A percentile compares a stretch with the other conserved stretches of the same genome.
phyloP scores from a whole-genome alignment of 2,113 vertebrate species.

The Nothobranchius kuhntae region DNA sequence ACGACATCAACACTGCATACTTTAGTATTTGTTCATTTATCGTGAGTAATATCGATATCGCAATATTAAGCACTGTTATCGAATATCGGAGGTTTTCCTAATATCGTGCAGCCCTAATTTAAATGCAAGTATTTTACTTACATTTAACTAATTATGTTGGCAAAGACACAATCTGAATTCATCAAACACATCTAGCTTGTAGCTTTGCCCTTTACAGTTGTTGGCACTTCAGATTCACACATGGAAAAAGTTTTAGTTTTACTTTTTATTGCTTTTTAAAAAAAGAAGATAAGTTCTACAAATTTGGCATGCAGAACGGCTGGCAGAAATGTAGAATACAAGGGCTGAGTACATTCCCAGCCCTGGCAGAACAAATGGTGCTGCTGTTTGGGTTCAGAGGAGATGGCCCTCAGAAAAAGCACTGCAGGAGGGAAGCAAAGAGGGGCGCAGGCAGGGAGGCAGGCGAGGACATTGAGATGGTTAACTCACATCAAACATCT shows the following conservation, averaged over 20 bases:
- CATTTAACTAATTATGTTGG: too few species aligned
- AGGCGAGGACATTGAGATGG: conserved; percentile 63
- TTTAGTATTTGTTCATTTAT: too few species aligned
- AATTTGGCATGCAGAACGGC: conserved; percentile 64
- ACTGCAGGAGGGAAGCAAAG: conserved; percentile 47
- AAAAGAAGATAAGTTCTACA: conserved; percentile 53
- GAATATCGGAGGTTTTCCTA: too few species aligned
- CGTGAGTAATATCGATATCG: too few species aligned
- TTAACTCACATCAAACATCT: conserved; percentile 57
- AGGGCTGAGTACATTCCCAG: conserved; percentile 69
- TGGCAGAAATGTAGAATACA: conserved; percentile 61
- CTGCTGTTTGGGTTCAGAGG: conserved; percentile 75
- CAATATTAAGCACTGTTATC: too few species aligned
- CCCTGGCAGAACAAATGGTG: conserved; percentile 71
- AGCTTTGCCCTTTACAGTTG: background rate
- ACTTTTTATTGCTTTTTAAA: too few species aligned
- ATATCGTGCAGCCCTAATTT: too few species aligned
- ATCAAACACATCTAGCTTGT: background rate
- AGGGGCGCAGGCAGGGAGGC: conserved; percentile 50
- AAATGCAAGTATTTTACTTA: too few species aligned
- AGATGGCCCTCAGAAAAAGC: conserved; percentile 67
- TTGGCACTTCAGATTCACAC: conserved; percentile 11
- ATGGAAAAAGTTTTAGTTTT: conserved; percentile 33
- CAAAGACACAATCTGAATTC: background rate
- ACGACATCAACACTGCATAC: too few species aligned